phyloP scores from a whole-genome alignment of 2,888 invertebrate genomes.

The Melanostoma scalare region DNA sequence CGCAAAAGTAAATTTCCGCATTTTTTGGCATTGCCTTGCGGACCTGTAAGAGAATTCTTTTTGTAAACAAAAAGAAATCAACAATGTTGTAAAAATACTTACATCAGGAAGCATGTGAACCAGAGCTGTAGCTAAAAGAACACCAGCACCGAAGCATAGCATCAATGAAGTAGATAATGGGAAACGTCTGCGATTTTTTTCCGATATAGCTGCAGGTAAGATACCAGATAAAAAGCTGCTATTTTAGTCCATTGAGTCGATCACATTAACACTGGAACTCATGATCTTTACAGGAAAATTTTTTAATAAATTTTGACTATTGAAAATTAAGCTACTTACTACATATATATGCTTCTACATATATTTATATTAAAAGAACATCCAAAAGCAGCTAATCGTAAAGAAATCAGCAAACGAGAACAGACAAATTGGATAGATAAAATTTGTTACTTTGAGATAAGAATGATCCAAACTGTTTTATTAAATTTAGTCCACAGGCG shows the following conservation, averaged over 20 bases:
- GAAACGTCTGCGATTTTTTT: conserved; percentile 84
- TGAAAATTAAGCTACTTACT: conserved; percentile 18
- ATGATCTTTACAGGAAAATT: conserved; percentile 15
- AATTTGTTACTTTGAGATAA: conserved; percentile 15
- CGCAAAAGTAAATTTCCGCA: conserved; percentile 86
- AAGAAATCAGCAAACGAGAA: conserved; percentile 2
- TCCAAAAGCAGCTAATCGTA: background rate
- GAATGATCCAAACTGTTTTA: too few species aligned
- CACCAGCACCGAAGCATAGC: conserved; percentile 91
- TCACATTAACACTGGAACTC: conserved; percentile 31
- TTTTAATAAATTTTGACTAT: background rate
- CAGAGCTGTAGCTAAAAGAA: conserved; percentile 89
- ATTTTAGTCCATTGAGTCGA: conserved; percentile 42
- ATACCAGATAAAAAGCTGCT: conserved; percentile 88
- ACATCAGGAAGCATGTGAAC: conserved; percentile 92
- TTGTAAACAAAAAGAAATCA: too few species aligned
- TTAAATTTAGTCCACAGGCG: too few species aligned
- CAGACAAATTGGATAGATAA: background rate
- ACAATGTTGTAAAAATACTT: conserved; percentile 55
- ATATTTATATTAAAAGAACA: background rate
- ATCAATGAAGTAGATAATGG: conserved; percentile 87
- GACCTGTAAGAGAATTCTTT: conserved; percentile 75
- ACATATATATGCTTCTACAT: too few species aligned
- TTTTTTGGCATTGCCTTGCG: conserved; percentile 84
- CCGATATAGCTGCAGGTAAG: conserved; percentile 86